Evolutionary conservation across 2,113 vertebrate genomes (phyloP), one percentile per base, ranked within the genome.

Genomic region (Protobothrops mucrosquamatus): DNA sequence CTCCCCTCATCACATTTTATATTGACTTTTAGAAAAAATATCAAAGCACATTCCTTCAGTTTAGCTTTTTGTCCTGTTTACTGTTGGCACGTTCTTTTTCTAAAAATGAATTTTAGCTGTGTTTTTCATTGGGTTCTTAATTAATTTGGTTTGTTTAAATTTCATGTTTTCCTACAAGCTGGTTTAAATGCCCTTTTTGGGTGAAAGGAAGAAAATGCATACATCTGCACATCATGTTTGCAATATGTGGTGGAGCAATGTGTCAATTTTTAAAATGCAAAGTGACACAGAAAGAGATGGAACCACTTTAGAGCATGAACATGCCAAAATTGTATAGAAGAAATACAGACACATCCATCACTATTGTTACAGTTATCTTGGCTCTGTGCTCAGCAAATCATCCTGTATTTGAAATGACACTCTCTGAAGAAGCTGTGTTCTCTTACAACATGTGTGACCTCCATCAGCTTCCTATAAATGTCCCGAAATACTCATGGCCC

Each of bases 401-500:
- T 59, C 87, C 59, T 94, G 55, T 59, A 61, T 92, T 93, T 89
- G 57, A 92, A 92, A 24, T 3, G 54, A 61, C 22, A 18, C 23
- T 92, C 23, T 92, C 20, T 86, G 18, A 69, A 11, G 94, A 34
- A 23, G 39, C 4, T 85, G 93, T 24, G 51, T 95, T 89, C 96
- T 90, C 90, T 89, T 54, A 56, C 87, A 93, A 91, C 91, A 93
- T 87, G 54, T 91, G 87, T 97, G 91, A 95, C 91, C 95, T 61
- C 91, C 91, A 92, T 91, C 93, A 91, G 46, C 85, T 89, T 87
- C 43, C 61, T 90, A 57, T 55, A 88, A 46, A 93, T 23, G 34
- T 26, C 61, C 93, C 92, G 91, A 92, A 93, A 85, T 0, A 8
- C 91, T 93, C 91, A 90, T 43, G 57, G 74, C 61, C 91, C 94